Conservation (phyloP, 1,140 invertebrate species). For the Amyelois transitella region DNA sequence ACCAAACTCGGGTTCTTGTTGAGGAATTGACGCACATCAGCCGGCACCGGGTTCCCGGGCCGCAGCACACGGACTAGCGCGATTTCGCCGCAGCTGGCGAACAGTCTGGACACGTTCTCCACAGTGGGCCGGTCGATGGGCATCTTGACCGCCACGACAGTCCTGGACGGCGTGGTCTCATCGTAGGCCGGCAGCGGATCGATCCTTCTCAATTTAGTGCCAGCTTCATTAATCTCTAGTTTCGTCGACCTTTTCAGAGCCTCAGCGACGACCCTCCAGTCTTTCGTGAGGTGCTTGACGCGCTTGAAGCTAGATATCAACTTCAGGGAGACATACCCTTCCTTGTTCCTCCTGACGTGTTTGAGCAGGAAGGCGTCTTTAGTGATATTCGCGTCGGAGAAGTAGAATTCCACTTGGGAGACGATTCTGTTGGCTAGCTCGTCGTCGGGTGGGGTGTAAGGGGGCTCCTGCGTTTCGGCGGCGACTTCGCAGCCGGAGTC, state of each 20-base stretch:
- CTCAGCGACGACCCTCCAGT: conserved; percentile 93
- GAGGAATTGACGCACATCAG: conserved; percentile 91
- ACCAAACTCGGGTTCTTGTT: conserved; percentile 92
- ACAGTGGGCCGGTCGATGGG: conserved; percentile 89
- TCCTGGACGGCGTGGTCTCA: conserved; percentile 92
- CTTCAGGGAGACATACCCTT: conserved; percentile 95
- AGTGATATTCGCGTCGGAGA: conserved; percentile 94
- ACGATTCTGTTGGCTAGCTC: conserved; percentile 86
- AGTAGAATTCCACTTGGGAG: conserved; percentile 93
- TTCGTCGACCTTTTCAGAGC: conserved; percentile 86
- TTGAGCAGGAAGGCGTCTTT: conserved; percentile 97
- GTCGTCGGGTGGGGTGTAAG: conserved; percentile 79
- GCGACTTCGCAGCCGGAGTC: conserved; percentile 80
- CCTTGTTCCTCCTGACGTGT: conserved; percentile 94
- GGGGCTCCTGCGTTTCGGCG: conserved; percentile 71
- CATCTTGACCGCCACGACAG: conserved; percentile 89
- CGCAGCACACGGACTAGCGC: conserved; percentile 88
- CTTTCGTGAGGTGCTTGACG: conserved; percentile 93
- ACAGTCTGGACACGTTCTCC: conserved; percentile 91
- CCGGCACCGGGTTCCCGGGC: conserved; percentile 90
- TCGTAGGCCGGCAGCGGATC: conserved; percentile 91
- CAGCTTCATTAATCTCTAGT: conserved; percentile 91
- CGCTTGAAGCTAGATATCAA: conserved; percentile 95
- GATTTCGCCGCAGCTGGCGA: conserved; percentile 90
- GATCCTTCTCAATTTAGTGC: conserved; percentile 91